phyloP scores from a whole-genome alignment of 2,113 vertebrate genomes.

The Laterallus jamaicensis region DNA sequence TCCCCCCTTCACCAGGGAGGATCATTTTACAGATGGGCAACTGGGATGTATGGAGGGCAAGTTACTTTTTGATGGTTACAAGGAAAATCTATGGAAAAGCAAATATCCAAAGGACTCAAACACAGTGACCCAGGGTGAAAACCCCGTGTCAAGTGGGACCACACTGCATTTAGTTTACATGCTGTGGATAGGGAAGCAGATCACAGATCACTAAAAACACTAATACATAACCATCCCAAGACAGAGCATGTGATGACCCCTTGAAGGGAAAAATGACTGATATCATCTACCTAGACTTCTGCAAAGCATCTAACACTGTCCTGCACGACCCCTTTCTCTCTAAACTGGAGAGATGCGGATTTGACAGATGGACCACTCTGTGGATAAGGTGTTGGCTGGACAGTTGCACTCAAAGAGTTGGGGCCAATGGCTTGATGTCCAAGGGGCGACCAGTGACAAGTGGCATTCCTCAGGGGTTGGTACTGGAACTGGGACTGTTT shows the following conservation, averaged over 20 bases:
- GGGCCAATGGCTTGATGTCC: no score
- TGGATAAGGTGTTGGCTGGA: no score
- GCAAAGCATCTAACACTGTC: no score
- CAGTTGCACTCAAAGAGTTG: no score
- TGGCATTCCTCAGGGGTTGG: no score
- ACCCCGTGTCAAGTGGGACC: neutral
- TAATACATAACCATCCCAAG: neutral
- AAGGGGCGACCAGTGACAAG: no score
- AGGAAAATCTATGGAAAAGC: neutral
- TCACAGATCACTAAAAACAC: neutral
- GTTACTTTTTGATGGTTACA: neutral
- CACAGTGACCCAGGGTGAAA: rapidly evolving
- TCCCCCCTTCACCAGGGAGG: neutral
- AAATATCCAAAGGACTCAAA: neutral
- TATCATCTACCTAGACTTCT: no score
- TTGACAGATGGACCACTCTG: no score
- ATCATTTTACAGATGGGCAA: neutral
- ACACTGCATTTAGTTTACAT: rapidly evolving
- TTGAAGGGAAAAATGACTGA: no score
- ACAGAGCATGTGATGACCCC: neutral
- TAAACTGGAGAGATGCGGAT: no score
- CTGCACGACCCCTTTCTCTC: no score
- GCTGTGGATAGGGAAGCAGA: rapidly evolving
- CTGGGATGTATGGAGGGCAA: neutral
- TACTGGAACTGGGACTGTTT: no score